A percentile compares a stretch with the other conserved stretches of the same genome.
phyloP scores from a whole-genome alignment of 2,797 vertebrate genomes.

The Pangasius sanitwongsei region DNA sequence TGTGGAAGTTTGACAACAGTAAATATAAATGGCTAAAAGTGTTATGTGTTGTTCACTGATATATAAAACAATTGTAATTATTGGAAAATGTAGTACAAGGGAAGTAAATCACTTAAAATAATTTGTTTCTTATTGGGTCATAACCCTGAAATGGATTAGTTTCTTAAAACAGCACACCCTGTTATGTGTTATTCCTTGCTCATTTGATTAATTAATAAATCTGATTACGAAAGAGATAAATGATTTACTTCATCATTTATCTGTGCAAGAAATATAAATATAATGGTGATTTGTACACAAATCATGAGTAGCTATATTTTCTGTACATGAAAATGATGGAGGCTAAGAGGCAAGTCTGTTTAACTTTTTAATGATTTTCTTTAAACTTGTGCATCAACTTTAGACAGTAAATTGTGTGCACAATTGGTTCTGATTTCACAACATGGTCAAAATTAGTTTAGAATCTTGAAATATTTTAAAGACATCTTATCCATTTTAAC shows the following conservation, averaged over 20 bases:
- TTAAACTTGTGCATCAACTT: conserved; percentile 93
- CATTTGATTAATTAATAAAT: neutral
- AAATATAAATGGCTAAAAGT: neutral
- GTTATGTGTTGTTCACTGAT: neutral
- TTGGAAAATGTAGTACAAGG: neutral
- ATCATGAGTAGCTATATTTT: neutral
- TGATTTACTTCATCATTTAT: neutral
- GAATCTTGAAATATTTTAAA: conserved; percentile 79
- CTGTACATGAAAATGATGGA: conserved; percentile 25
- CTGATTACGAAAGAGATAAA: neutral
- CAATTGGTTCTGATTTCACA: conserved; percentile 88
- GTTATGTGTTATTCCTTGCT: neutral
- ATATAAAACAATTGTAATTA: neutral
- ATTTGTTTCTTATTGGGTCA: neutral
- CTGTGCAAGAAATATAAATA: neutral
- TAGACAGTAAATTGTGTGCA: conserved; percentile 96
- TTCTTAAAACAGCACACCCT: neutral
- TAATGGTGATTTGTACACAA: neutral
- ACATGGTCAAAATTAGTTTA: conserved; percentile 91
- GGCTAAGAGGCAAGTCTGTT: conserved; percentile 61
- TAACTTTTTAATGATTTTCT: conserved; percentile 79
- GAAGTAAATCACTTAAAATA: neutral
- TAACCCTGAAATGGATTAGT: neutral
- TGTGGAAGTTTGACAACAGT: neutral
- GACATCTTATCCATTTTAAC: conserved; percentile 76